Percentiles rank a stretch among this genome's conserved stretches.
Conservation (phyloP, 2,797 vertebrate species). For the Masticophis lateralis region DNA sequence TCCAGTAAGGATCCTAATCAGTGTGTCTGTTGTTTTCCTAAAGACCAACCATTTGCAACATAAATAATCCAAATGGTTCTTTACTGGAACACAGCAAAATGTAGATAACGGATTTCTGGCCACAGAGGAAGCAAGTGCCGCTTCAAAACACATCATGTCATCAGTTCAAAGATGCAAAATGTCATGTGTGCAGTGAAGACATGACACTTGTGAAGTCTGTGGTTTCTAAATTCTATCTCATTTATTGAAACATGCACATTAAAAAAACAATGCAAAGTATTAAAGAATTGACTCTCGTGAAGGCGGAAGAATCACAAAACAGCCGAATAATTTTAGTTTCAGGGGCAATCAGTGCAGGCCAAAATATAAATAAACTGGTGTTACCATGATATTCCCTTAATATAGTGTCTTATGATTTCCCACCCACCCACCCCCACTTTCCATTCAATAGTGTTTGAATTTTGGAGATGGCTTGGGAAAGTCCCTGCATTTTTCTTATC, state of each 20-base stretch:
- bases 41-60: not conserved
- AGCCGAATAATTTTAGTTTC: not conserved
- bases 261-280: not conserved
- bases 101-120: not conserved
- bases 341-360: not conserved
- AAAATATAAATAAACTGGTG: not conserved
- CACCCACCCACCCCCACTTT: not conserved
- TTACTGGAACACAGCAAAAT: not conserved
- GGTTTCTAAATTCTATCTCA: not conserved
- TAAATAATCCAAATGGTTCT: conserved; percentile 6
- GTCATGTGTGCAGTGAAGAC: not conserved
- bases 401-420: not conserved
- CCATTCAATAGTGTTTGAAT: not conserved
- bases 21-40: not conserved
- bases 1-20: not conserved
- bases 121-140: not conserved
- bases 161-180: not conserved
- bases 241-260: not conserved
- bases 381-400: not conserved
- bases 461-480: not conserved
- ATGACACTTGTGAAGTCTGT: not conserved
- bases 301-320: not conserved
- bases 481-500: not conserved
- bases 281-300: not conserved
- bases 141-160: not conserved